These are phyloP conservation scores for Tetraneura akinire DNA, from an alignment of 1,140 invertebrate species.

Conservation along the genomic window DNA sequence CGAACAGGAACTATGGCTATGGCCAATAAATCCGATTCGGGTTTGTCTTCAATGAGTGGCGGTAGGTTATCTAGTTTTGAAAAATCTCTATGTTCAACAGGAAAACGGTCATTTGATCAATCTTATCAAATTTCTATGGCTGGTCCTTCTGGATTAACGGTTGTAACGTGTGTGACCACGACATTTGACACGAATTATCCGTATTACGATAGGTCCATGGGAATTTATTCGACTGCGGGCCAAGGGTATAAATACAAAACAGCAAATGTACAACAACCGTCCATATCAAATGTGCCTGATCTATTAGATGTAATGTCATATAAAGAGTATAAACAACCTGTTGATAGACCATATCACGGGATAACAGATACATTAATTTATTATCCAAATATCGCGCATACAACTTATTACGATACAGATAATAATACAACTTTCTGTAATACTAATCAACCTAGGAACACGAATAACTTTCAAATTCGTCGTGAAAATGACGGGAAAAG, in stretches of 20 bases:
- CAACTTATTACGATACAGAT: not conserved
- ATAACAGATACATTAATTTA: constrained; percentile 76
- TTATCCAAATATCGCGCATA: constrained; percentile 67
- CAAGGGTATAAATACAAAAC: constrained; percentile 60
- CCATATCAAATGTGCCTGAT: constrained; percentile 64
- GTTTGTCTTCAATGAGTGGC: constrained; percentile 78
- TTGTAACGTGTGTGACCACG: constrained; percentile 2
- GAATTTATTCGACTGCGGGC: constrained; percentile 71
- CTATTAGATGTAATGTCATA: constrained; percentile 60
- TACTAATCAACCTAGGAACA: not conserved
- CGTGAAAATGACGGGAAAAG: not conserved
- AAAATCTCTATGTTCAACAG: constrained; percentile 77
- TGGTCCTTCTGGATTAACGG: constrained; percentile 14
- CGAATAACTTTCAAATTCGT: constrained; percentile 25
- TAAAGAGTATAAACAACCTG: constrained; percentile 66
- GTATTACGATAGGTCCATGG: constrained; percentile 66
- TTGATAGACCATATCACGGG: constrained; percentile 67
- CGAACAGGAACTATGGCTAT: not conserved
- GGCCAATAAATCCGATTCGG: constrained; percentile 73
- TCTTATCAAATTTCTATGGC: constrained; percentile 48
- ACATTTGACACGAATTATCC: constrained; percentile 54
- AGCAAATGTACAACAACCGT: constrained; percentile 57
- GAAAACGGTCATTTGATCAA: constrained; percentile 54
- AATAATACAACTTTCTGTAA: not conserved
- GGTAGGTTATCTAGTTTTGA: constrained; percentile 74